Evolutionary conservation across 2,113 vertebrate species (phyloP), one percentile per base, ranked within the genome.

Genomic region (Blennius ocellaris): DNA sequence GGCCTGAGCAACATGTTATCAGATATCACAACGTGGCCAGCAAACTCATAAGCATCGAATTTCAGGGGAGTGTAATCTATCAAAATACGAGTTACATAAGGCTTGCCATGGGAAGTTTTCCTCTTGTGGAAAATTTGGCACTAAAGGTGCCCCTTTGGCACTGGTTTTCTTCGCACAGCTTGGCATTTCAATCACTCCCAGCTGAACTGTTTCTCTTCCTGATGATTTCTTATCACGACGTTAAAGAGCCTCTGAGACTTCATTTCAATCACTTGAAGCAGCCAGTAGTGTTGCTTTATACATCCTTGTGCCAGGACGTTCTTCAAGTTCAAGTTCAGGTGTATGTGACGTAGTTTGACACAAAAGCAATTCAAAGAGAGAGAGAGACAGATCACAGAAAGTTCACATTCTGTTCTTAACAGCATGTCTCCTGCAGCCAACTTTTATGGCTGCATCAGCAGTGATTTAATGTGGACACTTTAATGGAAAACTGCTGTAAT

Each of bases 81-180:
- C 50, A 64, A 57, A 40, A 59, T 62, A 15, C 21, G 15, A 12
- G 47, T 90, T 91, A 81, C 60, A 54, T 85, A 84, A 87, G 74
- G 11, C 30, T 37, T 61, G 67, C 53, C 71, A 81, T 83, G 72
- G 69, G 76, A 90, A 76, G 62, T 70, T 89, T 88, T 84, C 47
- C 58, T 74, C 75, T 85, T 71, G 82, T 81, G 82, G 84, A 84
- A 89, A 83, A 83, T 79, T 54, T 84, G 84, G 57, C 68, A 69
- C 61, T 69, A 76, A 75, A 43, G 73, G 69, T 58, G 67, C 44
- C 36, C 53, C 68, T 69, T 72, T 74, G 67, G 69, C 68, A 73
- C 49, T 48, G 59, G 78, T 64, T 73, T 65, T 70, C 70, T 69
- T 64, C 45, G 73, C 67, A 73, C 52, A 65, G 61, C 64, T 71